phyloP scores from a whole-genome alignment of 2,888 invertebrate species.

The Macrosiphum euphorbiae region DNA sequence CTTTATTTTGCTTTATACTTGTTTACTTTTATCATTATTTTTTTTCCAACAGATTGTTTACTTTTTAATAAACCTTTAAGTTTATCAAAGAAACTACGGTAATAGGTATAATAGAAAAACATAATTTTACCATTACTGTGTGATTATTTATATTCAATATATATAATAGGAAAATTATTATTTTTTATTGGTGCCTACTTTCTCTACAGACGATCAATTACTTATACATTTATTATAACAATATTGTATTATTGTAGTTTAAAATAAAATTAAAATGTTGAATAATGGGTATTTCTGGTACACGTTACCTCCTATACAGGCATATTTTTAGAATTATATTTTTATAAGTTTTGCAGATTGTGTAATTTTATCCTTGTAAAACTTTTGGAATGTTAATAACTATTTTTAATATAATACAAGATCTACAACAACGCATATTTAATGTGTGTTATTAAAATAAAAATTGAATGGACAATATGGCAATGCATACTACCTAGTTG shows the following conservation, averaged over 20 bases:
- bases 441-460: neutral
- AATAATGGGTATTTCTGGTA: neutral
- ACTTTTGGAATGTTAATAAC: neutral
- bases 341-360: neutral
- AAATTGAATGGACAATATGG: neutral
- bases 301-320: neutral
- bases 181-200: neutral
- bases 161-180: neutral
- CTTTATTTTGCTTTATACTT: neutral
- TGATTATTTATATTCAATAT: neutral
- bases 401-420: neutral
- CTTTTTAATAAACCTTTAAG: neutral
- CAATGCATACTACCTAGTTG: neutral
- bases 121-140: neutral
- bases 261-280: neutral
- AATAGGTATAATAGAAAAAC: neutral
- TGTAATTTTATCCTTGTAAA: neutral
- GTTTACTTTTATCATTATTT: neutral
- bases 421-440: neutral
- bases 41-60: neutral
- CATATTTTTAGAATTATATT: neutral
- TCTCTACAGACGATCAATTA: neutral
- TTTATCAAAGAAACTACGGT: neutral
- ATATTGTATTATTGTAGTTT: neutral
- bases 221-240: neutral